A percentile compares a stretch with the other conserved stretches of the same genome.
These are phyloP conservation scores for Cyphomyrus plagiostoma DNA, from an alignment of 2,113 vertebrate genomes.

Conservation along the genomic window DNA sequence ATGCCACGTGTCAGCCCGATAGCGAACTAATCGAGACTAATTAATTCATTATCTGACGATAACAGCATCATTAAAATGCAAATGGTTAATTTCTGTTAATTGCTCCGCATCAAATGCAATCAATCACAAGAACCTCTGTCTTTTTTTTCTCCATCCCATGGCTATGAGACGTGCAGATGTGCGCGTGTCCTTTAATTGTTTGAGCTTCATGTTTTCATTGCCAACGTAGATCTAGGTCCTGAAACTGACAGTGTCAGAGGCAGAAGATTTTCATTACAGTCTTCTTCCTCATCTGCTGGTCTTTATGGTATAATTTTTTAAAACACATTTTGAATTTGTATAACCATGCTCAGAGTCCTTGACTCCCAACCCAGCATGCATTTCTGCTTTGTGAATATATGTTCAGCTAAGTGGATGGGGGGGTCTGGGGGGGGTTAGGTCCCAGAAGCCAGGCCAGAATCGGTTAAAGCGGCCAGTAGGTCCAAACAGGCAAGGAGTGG, in stretches of 20 bases:
- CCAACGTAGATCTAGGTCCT: not conserved
- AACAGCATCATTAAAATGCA: constrained; percentile 98
- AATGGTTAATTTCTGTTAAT: constrained; percentile 88
- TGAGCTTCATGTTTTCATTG: not conserved
- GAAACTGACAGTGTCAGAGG: not conserved
- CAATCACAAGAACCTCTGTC: constrained; percentile 64
- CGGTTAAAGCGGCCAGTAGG: not conserved
- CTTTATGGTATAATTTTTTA: not conserved
- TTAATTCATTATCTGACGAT: constrained; percentile 83
- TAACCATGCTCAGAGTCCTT: not conserved
- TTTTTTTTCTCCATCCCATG: constrained; percentile 31
- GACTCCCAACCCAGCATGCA: not conserved
- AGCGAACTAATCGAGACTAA: constrained; percentile 91
- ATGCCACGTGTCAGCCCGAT: constrained; percentile 62
- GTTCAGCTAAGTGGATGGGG: not conserved
- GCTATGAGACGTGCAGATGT: not conserved
- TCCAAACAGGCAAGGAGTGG: not conserved
- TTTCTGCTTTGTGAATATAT: not conserved
- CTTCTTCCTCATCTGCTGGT: not conserved
- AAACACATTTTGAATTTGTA: not conserved
- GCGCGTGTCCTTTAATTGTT: not conserved
- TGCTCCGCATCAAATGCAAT: constrained; percentile 82
- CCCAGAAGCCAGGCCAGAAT: not conserved
- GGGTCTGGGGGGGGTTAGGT: not conserved
- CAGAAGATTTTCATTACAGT: not conserved